phyloP scores from a whole-genome alignment of 2,888 invertebrate species.

The Ethmia dodecea region DNA sequence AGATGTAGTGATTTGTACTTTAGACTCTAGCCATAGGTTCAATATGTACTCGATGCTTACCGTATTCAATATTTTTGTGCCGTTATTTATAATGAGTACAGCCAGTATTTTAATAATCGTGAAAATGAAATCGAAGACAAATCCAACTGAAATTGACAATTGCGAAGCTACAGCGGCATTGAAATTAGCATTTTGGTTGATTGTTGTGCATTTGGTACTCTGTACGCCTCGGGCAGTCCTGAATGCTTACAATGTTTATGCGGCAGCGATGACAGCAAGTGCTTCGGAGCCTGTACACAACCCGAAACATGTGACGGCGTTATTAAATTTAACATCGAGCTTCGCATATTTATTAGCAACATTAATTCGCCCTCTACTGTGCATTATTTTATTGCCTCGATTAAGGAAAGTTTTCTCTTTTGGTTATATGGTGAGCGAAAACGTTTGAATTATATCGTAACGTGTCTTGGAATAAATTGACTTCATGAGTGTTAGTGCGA shows the following conservation, averaged over 20 bases:
- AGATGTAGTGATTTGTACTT: constrained; percentile 61
- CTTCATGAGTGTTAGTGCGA: too few species aligned
- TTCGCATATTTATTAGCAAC: constrained; percentile 38
- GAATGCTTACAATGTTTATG: constrained; percentile 45
- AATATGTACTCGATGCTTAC: constrained; percentile 59
- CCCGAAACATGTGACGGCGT: too few species aligned
- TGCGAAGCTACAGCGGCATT: constrained; percentile 47
- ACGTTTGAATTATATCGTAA: too few species aligned
- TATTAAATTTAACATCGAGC: constrained; percentile 16
- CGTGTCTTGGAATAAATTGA: too few species aligned
- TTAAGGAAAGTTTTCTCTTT: constrained; percentile 20
- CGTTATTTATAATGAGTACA: constrained; percentile 45
- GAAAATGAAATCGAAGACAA: constrained; percentile 47
- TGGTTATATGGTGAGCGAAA: constrained; percentile 1
- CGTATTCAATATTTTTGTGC: constrained; percentile 58
- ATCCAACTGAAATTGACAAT: constrained; percentile 28
- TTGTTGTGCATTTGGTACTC: constrained; percentile 43
- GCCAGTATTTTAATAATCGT: constrained; percentile 40
- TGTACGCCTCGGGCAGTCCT: constrained; percentile 54
- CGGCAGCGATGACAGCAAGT: constrained; percentile 25
- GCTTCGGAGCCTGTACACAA: not conserved
- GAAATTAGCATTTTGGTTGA: constrained; percentile 56
- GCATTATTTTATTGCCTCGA: constrained; percentile 33
- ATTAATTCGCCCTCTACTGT: constrained; percentile 36
- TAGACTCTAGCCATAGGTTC: constrained; percentile 67